phyloP scores from a whole-genome alignment of 2,797 vertebrate species.

The Zonotrichia albicollis region DNA sequence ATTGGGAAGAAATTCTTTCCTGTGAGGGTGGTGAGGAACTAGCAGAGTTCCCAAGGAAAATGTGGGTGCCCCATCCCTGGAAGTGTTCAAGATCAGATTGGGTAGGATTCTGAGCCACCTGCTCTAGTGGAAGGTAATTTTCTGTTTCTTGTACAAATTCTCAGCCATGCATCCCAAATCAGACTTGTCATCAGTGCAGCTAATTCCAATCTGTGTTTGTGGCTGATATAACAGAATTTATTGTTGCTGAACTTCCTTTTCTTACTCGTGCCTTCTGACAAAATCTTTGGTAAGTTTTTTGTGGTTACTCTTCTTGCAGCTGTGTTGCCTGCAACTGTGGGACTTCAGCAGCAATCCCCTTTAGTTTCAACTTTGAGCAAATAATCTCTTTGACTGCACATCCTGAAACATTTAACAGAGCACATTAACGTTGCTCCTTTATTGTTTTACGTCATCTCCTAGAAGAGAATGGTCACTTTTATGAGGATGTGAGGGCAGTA shows the following conservation, averaged over 20 bases:
- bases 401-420: neutral
- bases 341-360: neutral
- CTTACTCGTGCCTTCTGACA: neutral
- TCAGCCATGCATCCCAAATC: neutral
- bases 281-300: neutral
- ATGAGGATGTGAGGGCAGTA: neutral
- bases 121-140: neutral
- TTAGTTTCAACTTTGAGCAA: neutral
- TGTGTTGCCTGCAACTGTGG: neutral
- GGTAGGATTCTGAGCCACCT: neutral
- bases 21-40: neutral
- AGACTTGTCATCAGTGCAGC: neutral
- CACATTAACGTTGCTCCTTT: neutral
- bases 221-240: neutral
- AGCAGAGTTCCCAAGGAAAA: neutral
- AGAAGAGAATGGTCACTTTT: neutral
- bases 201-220: neutral
- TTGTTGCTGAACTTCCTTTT: neutral
- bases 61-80: neutral
- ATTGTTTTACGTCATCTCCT: neutral
- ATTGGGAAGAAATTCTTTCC: neutral
- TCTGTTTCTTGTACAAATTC: neutral
- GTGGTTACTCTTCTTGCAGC: neutral
- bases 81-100: neutral
- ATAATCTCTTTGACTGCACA: neutral